phyloP scores from a whole-genome alignment of 1,140 invertebrate genomes.

The Sarcophaga peregrina region DNA sequence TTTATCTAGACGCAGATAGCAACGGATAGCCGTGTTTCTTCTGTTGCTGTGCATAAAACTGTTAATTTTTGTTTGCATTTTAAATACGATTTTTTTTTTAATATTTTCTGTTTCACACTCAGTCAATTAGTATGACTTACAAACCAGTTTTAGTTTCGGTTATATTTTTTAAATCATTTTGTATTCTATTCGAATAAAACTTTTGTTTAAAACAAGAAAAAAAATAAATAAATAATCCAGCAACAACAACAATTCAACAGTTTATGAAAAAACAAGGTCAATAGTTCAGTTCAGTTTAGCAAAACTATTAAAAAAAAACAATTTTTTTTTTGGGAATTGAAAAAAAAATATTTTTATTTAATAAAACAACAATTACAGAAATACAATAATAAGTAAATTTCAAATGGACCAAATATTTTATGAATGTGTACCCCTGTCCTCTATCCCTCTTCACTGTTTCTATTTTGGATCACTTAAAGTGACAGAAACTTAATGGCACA shows the following conservation, averaged over 20 bases:
- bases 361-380: background rate
- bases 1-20: too few species aligned
- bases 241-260: too few species aligned
- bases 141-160: background rate
- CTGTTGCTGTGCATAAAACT: too few species aligned
- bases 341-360: background rate
- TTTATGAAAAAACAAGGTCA: conserved; percentile 1
- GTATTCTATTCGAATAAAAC: background rate
- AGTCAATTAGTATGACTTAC: background rate
- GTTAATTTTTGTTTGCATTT: background rate
- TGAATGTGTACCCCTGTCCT: background rate
- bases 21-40: too few species aligned
- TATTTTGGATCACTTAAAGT: background rate
- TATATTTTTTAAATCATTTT: background rate
- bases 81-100: background rate
- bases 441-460: background rate
- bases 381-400: background rate
- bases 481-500: background rate
- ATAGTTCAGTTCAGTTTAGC: conserved; percentile 24
- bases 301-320: conserved; percentile 8
- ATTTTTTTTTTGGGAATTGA: background rate
- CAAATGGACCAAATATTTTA: background rate
- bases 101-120: background rate
- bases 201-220: too few species aligned
- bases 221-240: too few species aligned